These are phyloP conservation scores for Apteryx owenii DNA, from an alignment of 2,113 vertebrate species.

Conservation along the genomic window DNA sequence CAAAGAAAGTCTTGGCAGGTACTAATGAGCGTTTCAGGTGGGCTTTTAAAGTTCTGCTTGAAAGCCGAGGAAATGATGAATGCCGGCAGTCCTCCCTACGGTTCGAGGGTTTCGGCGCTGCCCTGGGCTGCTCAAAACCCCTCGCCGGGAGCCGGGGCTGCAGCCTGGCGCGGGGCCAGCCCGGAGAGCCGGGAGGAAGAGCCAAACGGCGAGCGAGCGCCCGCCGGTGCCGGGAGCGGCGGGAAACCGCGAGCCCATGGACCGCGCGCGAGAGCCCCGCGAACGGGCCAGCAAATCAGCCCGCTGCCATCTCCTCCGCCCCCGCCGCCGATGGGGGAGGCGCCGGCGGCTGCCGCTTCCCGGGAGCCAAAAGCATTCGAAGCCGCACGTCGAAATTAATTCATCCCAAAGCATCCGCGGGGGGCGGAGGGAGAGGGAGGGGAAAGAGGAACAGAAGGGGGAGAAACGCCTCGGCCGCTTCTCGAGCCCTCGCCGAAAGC, in stretches of 20 bases:
- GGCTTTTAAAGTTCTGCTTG: slow-evolving; percentile 6
- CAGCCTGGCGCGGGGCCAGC: too few species aligned
- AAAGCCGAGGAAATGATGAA: slow-evolving; percentile 15
- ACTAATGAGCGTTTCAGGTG: slow-evolving; percentile 54
- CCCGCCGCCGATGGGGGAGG: slow-evolving; percentile 46
- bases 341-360: background rate
- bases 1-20: slow-evolving; percentile 23
- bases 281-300: slow-evolving; percentile 70
- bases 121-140: too few species aligned
- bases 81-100: background rate
- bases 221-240: too few species aligned
- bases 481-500: slow-evolving; percentile 48
- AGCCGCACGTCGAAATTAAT: slow-evolving; percentile 41
- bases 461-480: slow-evolving; percentile 17
- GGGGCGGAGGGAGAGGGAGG: background rate
- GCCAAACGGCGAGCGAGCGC: too few species aligned
- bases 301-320: slow-evolving; percentile 61
- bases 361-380: slow-evolving; percentile 58
- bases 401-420: slow-evolving; percentile 23
- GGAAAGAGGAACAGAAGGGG: slow-evolving; percentile 29
- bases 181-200: too few species aligned
- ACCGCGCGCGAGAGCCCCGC: slow-evolving; percentile 12
- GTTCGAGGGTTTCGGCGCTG: background rate
- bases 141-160: too few species aligned
- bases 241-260: accelerated